phyloP scores from a whole-genome alignment of 64 coral and sea anemone genomes.

The Stichodactyla helianthus region DNA sequence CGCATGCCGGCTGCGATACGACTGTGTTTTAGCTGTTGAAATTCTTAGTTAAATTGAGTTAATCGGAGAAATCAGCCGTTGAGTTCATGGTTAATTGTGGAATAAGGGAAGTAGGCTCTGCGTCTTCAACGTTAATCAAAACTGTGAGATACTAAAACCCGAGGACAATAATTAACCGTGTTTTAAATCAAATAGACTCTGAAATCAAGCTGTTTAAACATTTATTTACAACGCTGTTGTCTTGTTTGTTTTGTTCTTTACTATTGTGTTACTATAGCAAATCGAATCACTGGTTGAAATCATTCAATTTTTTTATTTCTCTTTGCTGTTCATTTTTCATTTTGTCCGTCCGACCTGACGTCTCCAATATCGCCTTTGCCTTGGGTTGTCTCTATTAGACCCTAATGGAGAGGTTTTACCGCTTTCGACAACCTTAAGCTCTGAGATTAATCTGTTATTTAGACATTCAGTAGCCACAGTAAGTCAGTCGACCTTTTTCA shows the following conservation, averaged over 20 bases:
- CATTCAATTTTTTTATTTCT: not conserved
- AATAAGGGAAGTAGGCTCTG: not conserved
- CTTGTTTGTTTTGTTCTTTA: slow-evolving; percentile 2
- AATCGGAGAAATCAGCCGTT: not conserved
- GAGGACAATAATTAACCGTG: too few relatives aligned
- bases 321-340: not conserved
- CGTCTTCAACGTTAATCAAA: not conserved
- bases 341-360: not conserved
- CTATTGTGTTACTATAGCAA: not conserved
- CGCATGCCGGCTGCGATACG: too few relatives aligned
- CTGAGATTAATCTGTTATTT: not conserved
- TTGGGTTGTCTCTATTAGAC: not conserved
- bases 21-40: too few relatives aligned
- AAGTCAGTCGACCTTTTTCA: not conserved
- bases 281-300: not conserved
- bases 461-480: slow-evolving; percentile 5
- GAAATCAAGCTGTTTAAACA: not conserved
- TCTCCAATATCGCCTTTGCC: too few relatives aligned
- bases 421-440: not conserved
- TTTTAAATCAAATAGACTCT: not conserved
- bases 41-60: not conserved
- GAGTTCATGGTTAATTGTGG: not conserved
- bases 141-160: too few relatives aligned
- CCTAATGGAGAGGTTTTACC: not conserved
- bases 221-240: not conserved